Evolutionary conservation across 2,113 vertebrate genomes (phyloP), one percentile per base, ranked within the genome.

Genomic region (Sebastes schlegelii): DNA sequence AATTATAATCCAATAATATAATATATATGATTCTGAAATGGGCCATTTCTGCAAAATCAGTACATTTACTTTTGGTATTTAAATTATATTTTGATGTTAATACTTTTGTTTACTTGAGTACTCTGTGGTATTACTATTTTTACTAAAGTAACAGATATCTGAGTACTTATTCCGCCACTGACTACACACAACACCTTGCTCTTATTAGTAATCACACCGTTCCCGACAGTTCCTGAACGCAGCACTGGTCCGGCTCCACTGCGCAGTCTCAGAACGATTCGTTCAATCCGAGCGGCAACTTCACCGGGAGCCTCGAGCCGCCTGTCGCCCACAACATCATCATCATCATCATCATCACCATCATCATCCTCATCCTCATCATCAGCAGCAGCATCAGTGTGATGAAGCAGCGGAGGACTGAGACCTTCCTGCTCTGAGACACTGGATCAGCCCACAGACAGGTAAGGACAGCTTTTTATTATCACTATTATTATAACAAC

Each of bases 331-430:
- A 89, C 91, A 86, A 77, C 79, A 49, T 23, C 81, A 64, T 11
- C 84, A 72, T 17, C 85, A 84, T 17, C 87, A 70, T 11, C 90
- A 70, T 4, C 81, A 61, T 1, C 85, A 82, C 72, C 79, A 57
- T 77, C 88, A 85, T 8, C 81, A 9, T 13, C 86, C 45, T 49
- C 80, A 48, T 17, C 76, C 55, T 3, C 80, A 78, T 9, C 82
- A 79, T 3, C 83, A 80, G 10, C 83, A 72, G 17, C 85, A 85
- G 82, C 79, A 74, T 81, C 88, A 88, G 88, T 92, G 93, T 84
- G 86, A 94, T 94, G 93, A 93, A 82, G 88, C 82, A 83, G 87
- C 84, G 63, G 74, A 82, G 88, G 86, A 90, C 84, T 63, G 79
- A 88, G 76, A 89, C 61, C 77, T 71, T 86, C 67, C 80, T 77